phyloP scores from a whole-genome alignment of 2,888 invertebrate genomes.

The Xestia xanthographa region DNA sequence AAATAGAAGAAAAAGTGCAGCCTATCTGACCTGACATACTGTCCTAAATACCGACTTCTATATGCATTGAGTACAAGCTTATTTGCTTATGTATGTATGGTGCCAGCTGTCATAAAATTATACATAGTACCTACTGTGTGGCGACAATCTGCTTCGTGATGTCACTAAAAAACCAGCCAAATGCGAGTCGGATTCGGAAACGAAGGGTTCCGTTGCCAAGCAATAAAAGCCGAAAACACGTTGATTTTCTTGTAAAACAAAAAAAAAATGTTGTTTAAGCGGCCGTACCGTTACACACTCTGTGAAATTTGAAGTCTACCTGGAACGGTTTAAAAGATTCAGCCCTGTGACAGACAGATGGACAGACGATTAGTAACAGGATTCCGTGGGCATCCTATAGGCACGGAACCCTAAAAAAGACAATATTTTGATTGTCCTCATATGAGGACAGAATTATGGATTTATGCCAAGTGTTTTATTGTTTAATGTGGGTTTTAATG shows the following conservation, averaged over 20 bases:
- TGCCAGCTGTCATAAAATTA: constrained; percentile 27
- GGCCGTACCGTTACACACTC: no score
- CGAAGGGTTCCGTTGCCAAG: not conserved
- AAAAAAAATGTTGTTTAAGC: no score
- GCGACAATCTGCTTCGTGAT: constrained; percentile 35
- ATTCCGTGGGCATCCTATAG: not conserved
- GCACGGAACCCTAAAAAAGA: not conserved
- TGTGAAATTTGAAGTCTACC: no score
- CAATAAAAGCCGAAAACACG: not conserved
- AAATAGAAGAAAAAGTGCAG: no score
- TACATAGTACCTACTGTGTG: not conserved
- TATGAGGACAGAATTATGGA: constrained; percentile 23
- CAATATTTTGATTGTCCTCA: not conserved
- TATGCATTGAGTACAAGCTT: constrained; percentile 21
- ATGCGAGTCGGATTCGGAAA: not conserved
- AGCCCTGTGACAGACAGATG: not conserved
- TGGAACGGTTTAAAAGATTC: not conserved
- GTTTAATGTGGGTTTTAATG: constrained; percentile 25
- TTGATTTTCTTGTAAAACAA: no score
- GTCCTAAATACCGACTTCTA: constrained; percentile 13
- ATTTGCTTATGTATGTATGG: constrained; percentile 27
- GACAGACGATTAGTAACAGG: not conserved
- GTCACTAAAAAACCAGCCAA: not conserved
- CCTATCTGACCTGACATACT: constrained; percentile 29
- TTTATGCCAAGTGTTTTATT: constrained; percentile 44